Conservation (phyloP, 2,888 invertebrate genomes). For the Chymomyza caudatula region DNA sequence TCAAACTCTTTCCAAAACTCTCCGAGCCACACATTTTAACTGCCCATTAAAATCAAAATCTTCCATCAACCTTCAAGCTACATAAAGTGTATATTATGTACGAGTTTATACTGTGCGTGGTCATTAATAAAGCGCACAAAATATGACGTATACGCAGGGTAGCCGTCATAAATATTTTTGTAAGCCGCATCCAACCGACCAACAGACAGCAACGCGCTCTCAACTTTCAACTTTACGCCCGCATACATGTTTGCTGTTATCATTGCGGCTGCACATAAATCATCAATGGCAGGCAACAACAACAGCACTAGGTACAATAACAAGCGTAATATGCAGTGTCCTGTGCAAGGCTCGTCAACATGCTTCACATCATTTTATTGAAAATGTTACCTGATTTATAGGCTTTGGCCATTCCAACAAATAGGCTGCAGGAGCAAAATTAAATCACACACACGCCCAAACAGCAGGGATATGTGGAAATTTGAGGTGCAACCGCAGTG, state of each 20-base stretch:
- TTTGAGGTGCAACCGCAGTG: slow-evolving; percentile 26
- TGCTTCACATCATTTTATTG: slow-evolving; percentile 53
- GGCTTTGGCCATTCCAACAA: slow-evolving; percentile 14
- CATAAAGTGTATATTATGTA: background rate
- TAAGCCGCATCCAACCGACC: background rate
- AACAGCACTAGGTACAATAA: slow-evolving; percentile 2
- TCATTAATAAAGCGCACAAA: slow-evolving; percentile 3
- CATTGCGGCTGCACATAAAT: slow-evolving; percentile 53
- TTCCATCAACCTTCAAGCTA: background rate
- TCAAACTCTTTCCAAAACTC: background rate
- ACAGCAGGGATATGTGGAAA: slow-evolving; percentile 58
- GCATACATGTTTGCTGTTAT: slow-evolving; percentile 35
- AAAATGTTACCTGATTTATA: slow-evolving; percentile 64
- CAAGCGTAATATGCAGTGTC: slow-evolving; percentile 9
- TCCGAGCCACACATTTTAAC: no score
- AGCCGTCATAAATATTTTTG: slow-evolving; percentile 32
- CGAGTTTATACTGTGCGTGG: background rate
- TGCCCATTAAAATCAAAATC: background rate
- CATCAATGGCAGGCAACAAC: slow-evolving; percentile 39
- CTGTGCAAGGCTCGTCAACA: slow-evolving; percentile 34
- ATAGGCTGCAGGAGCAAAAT: slow-evolving; percentile 20
- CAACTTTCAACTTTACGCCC: slow-evolving; percentile 20
- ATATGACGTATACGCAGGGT: slow-evolving; percentile 35
- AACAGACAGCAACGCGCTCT: background rate
- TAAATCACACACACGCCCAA: slow-evolving; percentile 62